phyloP scores from a whole-genome alignment of 2,888 invertebrate genomes.

The Aelia acuminata region DNA sequence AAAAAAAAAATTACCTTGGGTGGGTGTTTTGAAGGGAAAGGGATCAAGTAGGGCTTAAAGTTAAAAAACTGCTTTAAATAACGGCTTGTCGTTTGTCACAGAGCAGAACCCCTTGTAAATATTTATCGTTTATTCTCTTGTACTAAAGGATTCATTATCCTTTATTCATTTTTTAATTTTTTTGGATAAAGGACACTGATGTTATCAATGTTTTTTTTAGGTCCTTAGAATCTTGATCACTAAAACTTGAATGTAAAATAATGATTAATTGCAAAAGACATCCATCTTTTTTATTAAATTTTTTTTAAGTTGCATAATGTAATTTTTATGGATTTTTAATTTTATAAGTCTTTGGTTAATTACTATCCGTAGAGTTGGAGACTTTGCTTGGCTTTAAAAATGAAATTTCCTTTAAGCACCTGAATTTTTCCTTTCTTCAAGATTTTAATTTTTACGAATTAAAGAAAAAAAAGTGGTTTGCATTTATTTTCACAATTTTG shows the following conservation, averaged over 20 bases:
- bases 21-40: neutral
- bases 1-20: neutral
- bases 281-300: no score
- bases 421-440: no score
- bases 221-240: neutral
- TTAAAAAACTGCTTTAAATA: constrained; percentile 55
- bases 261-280: neutral
- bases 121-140: neutral
- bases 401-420: no score
- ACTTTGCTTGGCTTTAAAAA: no score
- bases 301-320: no score
- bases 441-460: no score
- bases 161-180: neutral
- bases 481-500: no score
- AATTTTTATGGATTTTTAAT: no score
- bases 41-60: constrained; percentile 54
- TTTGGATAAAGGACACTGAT: neutral
- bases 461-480: no score
- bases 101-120: constrained; percentile 24
- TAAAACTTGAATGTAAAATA: neutral
- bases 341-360: no score
- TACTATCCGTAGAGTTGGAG: no score
- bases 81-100: constrained; percentile 51
- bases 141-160: constrained; percentile 21
- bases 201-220: neutral